Conservation (phyloP, 2,888 invertebrate species). For the Palloptera scutellata region DNA sequence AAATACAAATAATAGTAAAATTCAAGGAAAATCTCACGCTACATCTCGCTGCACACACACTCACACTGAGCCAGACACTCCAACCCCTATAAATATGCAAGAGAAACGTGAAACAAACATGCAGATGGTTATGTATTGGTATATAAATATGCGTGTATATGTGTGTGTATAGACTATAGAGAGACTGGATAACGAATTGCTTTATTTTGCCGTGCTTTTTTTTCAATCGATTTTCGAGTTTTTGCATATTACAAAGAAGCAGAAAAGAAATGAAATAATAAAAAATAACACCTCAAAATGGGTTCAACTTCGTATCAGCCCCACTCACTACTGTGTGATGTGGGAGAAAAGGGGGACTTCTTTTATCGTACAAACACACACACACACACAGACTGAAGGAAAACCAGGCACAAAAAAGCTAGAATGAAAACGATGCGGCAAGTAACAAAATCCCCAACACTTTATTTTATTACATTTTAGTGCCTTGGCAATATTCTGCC, state of each 20-base stretch:
- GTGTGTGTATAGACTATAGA: neutral
- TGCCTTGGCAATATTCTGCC: neutral
- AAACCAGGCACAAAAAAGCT: neutral
- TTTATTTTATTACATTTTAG: conserved; percentile 55
- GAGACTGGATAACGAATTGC: conserved; percentile 11
- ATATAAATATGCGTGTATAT: neutral
- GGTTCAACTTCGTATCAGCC: neutral
- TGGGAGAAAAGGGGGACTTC: neutral
- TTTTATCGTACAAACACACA: neutral
- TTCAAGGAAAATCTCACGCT: conserved; percentile 26
- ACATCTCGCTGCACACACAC: conserved; percentile 13
- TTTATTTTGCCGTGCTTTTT: conserved; percentile 14
- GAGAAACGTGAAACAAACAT: neutral
- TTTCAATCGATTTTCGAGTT: neutral
- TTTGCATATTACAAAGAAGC: neutral
- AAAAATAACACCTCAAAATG: neutral
- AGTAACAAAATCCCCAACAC: conserved; percentile 47
- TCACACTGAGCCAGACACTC: conserved; percentile 11
- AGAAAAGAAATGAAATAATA: neutral
- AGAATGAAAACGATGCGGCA: neutral
- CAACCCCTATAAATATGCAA: conserved; percentile 8
- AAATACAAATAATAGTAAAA: conserved; percentile 6
- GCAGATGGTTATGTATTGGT: neutral
- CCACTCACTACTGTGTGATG: neutral
- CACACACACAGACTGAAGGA: conserved; percentile 3